Base-by-base conservation (phyloP, 1,140 invertebrate species). In the Phymorhynchus buccinoides region DNA sequence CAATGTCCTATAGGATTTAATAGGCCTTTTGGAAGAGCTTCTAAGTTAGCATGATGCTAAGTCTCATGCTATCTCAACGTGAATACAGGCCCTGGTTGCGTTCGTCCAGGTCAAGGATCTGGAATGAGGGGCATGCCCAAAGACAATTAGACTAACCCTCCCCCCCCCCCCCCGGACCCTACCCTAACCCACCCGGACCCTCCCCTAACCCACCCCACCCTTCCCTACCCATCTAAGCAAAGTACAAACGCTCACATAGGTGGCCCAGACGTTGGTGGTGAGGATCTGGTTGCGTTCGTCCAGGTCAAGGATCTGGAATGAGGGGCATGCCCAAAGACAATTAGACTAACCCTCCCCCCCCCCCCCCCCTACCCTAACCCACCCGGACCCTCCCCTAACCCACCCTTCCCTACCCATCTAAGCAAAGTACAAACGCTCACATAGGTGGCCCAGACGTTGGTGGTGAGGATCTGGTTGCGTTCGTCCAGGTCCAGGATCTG, bases 251-350 rank as follows among this genome's bases (percentile, higher is more conserved):
- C 91, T 92, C 88, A 93, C 93, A 85, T 92, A 93, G 73, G 89
- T 89, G 18, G 88, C 89, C 92, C 93, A 93, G 27, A 91, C 90
- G 85, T 93, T 93, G 14, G 91, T 93, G 35, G 88, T 90, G 0
- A 93, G 88, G 14, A 93, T 90, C 86, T 93, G 92, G 80, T 93
- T 93, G n/a, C n/a, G n/a, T n/a, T n/a, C n/a, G n/a, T n/a, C 93
- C 62, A 94, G 88, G 86, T 94, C 92, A 9, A 93, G 88, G 68
- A 94, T 93, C 86, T 94, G 93, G 82, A 93, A 93, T 93, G 6
- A 94, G 88, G 39, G 89, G 90, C 4, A 94, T 84, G 3, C 92
- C 93, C n/a, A n/a, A n/a, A n/a, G n/a, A n/a, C n/a, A n/a, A 52
- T 22, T 52, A 52, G 9, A 52, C 22, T 52, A 22, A 52, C 48